A percentile compares a stretch with the other conserved stretches of the same genome.
phyloP scores from a whole-genome alignment of 2,113 vertebrate species.

The Leptobrachium ailaonicum region DNA sequence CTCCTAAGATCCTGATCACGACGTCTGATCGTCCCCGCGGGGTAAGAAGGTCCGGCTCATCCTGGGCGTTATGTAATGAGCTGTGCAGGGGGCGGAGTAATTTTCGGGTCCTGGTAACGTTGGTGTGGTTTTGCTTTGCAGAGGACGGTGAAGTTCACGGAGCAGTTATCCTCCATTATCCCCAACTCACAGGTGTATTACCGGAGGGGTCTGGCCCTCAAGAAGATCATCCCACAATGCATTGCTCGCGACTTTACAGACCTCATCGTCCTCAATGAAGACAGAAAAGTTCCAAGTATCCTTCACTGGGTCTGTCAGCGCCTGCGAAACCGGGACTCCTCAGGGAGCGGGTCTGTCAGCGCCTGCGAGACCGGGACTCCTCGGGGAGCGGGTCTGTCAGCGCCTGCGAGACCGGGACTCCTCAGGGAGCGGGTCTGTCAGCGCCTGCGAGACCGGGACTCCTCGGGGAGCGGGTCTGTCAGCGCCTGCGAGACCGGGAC shows the following conservation, averaged over 20 bases:
- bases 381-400: too few species aligned
- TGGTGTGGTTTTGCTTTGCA: constrained; percentile 56
- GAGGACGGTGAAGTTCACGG: constrained; percentile 91
- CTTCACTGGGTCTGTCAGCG: constrained; percentile 57
- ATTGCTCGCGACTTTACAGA: constrained; percentile 88
- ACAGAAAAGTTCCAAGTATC: constrained; percentile 95
- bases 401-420: too few species aligned
- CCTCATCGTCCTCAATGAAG: constrained; percentile 91
- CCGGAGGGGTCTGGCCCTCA: constrained; percentile 91
- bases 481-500: too few species aligned
- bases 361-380: too few species aligned
- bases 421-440: too few species aligned
- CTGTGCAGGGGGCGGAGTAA: too few species aligned
- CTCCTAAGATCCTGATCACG: constrained; percentile 97
- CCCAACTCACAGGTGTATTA: constrained; percentile 93
- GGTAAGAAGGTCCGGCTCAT: constrained; percentile 64
- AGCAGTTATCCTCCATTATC: constrained; percentile 85
- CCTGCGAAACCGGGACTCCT: too few species aligned
- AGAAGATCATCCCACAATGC: constrained; percentile 93
- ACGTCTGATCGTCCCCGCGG: constrained; percentile 95
- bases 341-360: too few species aligned
- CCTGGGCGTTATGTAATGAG: too few species aligned
- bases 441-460: too few species aligned
- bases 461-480: too few species aligned
- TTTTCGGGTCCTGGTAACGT: too few species aligned